A percentile compares a stretch with the other conserved stretches of the same genome.
Conservation (phyloP, 2,888 invertebrate species). For the Erannis defoliaria region DNA sequence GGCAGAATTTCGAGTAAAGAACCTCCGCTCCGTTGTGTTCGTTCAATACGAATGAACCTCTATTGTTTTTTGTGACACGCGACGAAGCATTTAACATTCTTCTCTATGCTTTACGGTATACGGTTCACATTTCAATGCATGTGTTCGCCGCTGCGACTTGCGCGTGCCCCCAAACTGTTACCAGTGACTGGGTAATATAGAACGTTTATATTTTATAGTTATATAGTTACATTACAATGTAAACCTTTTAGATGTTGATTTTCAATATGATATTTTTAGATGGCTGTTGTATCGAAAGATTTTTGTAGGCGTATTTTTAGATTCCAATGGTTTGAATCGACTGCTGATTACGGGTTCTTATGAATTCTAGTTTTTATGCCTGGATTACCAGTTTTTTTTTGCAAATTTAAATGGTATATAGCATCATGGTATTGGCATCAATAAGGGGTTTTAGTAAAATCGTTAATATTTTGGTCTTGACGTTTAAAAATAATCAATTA, state of each 20-base stretch:
- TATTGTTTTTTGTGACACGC: not conserved
- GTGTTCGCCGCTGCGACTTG: not conserved
- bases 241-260: conserved; percentile 55
- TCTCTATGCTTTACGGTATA: not conserved
- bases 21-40: too few species aligned
- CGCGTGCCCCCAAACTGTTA: not conserved
- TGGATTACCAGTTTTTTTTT: not conserved
- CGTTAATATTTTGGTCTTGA: too few species aligned
- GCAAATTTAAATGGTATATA: too few species aligned
- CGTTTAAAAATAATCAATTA: too few species aligned
- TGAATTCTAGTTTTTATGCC: not conserved
- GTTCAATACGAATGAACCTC: not conserved
- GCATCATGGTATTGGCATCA: too few species aligned
- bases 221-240: conserved; percentile 35
- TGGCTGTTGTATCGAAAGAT: conserved; percentile 65
- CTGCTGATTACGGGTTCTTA: not conserved
- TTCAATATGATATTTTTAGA: conserved; percentile 76
- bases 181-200: conserved; percentile 47
- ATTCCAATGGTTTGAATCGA: conserved; percentile 45
- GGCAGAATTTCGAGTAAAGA: not conserved
- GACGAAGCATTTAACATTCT: not conserved
- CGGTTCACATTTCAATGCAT: not conserved
- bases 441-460: too few species aligned
- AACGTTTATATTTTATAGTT: conserved; percentile 29
- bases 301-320: conserved; percentile 67